Evolutionary conservation across 2,113 vertebrate genomes (phyloP), one percentile per base, ranked within the genome.

Genomic region (Peromyscus californicus): DNA sequence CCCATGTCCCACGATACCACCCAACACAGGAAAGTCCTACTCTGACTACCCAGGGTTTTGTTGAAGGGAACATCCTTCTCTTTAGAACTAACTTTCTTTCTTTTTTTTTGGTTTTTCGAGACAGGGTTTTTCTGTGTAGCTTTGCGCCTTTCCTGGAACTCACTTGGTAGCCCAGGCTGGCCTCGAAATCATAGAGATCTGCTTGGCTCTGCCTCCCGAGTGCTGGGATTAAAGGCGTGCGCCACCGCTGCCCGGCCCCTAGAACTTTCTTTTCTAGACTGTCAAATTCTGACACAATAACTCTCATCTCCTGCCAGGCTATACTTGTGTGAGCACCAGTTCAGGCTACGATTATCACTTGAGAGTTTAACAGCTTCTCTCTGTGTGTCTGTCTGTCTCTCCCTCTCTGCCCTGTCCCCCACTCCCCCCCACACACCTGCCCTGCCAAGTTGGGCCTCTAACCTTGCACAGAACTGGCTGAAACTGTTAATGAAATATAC

Each of bases 261-360:
- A 26, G 63, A 79, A 79, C 10, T 75, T 45, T 45, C 42, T 84
- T 93, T 91, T 54, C 80, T 3, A 65, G 69, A n/a, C n/a, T 59
- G 5, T 69, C 59, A 31, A 33, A 94, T 36, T 82, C 72, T 48
- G 48, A 70, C 33, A 29, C 2, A 4, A 3, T n/a, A 31, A 16
- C 79, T 90, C 74, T 87, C 70, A 22, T 24, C 42, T 72, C 54
- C 86, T 94, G 12, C 48, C 31, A 5, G 93, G 42, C 54, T 76
- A 19, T 13, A 48, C 42, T 83, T 4, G 0, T 54, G n/a, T 24
- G 70, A 86, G 72, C 2, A 89, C 70, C 57, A 78, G 92, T 45
- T 94, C 76, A 69, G 74, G 57, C 45, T 87, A 48, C 45, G 70
- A 96, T 70, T 80, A 84, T 79, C 36, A 90, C 16, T 86, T 69